phyloP scores from a whole-genome alignment of 2,888 invertebrate species.

The Carabus problematicus region DNA sequence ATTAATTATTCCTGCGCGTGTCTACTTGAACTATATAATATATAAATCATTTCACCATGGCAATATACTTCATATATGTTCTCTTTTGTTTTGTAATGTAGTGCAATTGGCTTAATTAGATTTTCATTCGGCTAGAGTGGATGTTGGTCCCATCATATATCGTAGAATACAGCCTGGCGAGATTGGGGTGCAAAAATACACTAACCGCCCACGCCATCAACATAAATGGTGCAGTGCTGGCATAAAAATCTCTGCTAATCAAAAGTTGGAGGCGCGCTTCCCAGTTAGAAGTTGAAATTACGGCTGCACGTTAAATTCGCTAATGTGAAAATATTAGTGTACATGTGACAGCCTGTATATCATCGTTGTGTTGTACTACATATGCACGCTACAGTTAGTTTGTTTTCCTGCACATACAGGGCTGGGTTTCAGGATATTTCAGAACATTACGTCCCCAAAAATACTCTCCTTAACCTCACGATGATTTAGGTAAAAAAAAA shows the following conservation, averaged over 20 bases:
- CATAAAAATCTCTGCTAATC: slow-evolving; percentile 41
- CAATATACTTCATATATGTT: slow-evolving; percentile 1
- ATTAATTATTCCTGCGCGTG: background rate
- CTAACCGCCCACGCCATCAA: slow-evolving; percentile 12
- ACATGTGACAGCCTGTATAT: slow-evolving; percentile 25
- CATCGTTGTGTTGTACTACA: background rate
- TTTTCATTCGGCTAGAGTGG: slow-evolving; percentile 37
- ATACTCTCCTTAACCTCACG: no score
- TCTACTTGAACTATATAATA: background rate
- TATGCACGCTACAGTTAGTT: background rate
- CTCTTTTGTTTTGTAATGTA: slow-evolving; percentile 28
- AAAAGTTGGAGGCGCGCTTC: slow-evolving; percentile 25
- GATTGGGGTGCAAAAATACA: background rate
- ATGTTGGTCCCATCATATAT: background rate
- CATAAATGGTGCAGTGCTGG: slow-evolving; percentile 24
- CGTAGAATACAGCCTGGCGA: background rate
- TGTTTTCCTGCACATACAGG: background rate
- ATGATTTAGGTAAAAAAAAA: no score
- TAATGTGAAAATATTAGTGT: slow-evolving; percentile 38
- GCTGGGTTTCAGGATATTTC: background rate
- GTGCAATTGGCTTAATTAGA: slow-evolving; percentile 34
- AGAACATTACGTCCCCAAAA: no score
- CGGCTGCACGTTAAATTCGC: slow-evolving; percentile 35
- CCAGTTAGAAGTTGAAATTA: slow-evolving; percentile 31
- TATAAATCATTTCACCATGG: slow-evolving; percentile 6